These are phyloP conservation scores for Drosophila koepferae DNA, from an alignment of 2,888 invertebrate species.

Conservation along the genomic window DNA sequence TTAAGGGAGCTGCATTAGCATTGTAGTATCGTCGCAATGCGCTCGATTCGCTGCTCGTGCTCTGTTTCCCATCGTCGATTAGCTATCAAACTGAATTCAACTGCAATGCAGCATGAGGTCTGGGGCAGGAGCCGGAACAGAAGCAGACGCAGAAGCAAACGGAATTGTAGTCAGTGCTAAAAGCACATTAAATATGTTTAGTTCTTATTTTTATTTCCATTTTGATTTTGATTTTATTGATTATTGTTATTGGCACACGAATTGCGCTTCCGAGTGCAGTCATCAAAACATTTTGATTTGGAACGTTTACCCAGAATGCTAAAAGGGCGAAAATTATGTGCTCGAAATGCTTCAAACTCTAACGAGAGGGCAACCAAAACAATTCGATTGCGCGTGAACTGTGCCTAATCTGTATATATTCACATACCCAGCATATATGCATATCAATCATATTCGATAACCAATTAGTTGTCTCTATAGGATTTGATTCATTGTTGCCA, in stretches of 20 bases:
- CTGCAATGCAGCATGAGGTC: constrained; percentile 41
- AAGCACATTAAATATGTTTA: constrained; percentile 58
- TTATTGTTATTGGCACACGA: constrained; percentile 47
- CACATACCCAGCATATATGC: no score
- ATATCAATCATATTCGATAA: neutral
- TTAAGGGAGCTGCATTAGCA: constrained; percentile 20
- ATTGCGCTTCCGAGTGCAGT: neutral
- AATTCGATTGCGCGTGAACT: neutral
- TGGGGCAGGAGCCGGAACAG: neutral
- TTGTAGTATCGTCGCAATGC: constrained; percentile 49
- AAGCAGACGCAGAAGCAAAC: neutral
- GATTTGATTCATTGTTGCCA: neutral
- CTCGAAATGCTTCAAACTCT: constrained; percentile 1
- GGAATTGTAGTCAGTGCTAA: constrained; percentile 15
- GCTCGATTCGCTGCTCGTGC: constrained; percentile 33
- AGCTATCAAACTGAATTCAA: constrained; percentile 27
- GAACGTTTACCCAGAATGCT: constrained; percentile 11
- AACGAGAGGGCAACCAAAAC: neutral
- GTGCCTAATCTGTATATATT: neutral
- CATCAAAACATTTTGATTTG: constrained; percentile 25
- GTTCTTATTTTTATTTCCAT: constrained; percentile 19
- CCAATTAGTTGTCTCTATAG: neutral
- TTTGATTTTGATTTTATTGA: constrained; percentile 43
- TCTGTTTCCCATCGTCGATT: constrained; percentile 39
- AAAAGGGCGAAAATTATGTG: constrained; percentile 5